Evolutionary conservation across 2,113 vertebrate genomes (phyloP).

Genomic region (Charina bottae): DNA sequence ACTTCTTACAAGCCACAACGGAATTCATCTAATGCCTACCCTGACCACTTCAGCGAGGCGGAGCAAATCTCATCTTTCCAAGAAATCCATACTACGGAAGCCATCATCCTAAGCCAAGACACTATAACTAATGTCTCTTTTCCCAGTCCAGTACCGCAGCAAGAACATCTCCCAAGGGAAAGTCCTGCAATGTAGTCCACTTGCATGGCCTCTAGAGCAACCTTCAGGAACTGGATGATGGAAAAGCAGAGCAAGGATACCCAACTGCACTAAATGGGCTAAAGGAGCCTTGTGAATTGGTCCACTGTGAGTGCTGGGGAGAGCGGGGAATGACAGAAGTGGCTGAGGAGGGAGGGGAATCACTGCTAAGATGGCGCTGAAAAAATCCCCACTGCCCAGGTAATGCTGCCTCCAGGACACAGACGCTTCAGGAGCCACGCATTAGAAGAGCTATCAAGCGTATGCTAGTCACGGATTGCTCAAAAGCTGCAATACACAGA

Average conservation of each 20-base stretch:
- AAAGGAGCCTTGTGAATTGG: neutral
- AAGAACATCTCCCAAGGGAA: neutral
- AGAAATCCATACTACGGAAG: neutral
- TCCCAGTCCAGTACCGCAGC: neutral
- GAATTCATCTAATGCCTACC: too few relatives aligned
- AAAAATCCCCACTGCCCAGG: neutral
- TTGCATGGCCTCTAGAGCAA: neutral
- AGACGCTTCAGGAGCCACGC: neutral
- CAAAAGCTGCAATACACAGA: neutral
- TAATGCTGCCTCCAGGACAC: neutral
- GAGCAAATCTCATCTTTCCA: neutral
- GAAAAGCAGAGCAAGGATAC: neutral
- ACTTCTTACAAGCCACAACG: too few relatives aligned
- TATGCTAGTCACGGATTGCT: neutral
- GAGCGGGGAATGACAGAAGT: neutral
- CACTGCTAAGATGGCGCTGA: neutral
- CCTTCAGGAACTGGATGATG: conserved; percentile 28
- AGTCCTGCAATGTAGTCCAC: neutral
- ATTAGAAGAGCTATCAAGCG: neutral
- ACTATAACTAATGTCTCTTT: neutral
- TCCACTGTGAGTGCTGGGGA: too few relatives aligned
- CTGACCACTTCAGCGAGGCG: too few relatives aligned
- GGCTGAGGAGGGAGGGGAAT: neutral
- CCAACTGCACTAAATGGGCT: neutral
- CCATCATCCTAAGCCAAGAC: neutral